Conservation (phyloP, 1,140 invertebrate genomes). For the Muscidifurax raptorellus region DNA sequence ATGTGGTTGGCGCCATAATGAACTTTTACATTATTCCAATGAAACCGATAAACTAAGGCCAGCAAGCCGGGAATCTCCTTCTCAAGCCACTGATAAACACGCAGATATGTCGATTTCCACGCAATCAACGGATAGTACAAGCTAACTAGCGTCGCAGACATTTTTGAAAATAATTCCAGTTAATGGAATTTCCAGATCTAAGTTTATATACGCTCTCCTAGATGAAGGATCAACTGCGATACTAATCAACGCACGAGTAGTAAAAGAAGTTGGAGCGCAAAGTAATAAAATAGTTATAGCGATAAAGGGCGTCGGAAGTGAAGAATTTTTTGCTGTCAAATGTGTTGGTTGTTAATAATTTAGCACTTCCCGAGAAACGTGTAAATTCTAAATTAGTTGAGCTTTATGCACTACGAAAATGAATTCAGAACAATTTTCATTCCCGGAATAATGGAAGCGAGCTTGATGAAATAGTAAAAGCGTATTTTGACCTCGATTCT, state of each 20-base stretch:
- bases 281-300: not conserved
- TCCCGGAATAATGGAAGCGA: too few species aligned
- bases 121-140: not conserved
- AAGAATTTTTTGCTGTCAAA: constrained; percentile 2
- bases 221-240: not conserved
- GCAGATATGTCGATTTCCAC: not conserved
- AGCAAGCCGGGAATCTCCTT: not conserved
- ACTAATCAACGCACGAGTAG: not conserved
- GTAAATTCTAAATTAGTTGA: not conserved
- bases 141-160: not conserved
- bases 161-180: constrained; percentile 16
- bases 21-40: not conserved
- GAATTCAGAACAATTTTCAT: too few species aligned
- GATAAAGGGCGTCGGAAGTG: not conserved
- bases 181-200: not conserved
- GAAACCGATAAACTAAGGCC: too few species aligned
- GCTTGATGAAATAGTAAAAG: too few species aligned
- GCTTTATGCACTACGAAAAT: not conserved
- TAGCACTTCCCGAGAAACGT: constrained; percentile 1
- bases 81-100: not conserved
- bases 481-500: too few species aligned
- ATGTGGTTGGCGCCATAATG: not conserved
- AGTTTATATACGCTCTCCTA: not conserved
- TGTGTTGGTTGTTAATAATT: not conserved
- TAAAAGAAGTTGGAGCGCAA: not conserved